Conservation (phyloP, 2,113 vertebrate genomes). For the Mandrillus leucophaeus region DNA sequence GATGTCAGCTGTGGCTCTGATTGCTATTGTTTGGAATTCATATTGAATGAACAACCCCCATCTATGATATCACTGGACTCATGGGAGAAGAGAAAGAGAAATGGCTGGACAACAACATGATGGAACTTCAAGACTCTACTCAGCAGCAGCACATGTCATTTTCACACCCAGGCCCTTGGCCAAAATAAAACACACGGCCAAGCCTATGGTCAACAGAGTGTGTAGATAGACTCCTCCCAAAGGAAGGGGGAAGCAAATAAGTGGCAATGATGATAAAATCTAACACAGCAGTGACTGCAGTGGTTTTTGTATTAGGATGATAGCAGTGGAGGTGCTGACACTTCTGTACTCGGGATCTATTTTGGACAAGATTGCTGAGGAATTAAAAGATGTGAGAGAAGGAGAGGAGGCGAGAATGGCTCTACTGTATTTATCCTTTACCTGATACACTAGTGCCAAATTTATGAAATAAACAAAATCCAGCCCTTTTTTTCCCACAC, state of each 20-base stretch:
- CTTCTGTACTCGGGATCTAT: background rate
- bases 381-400: background rate
- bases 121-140: background rate
- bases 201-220: background rate
- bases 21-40: background rate
- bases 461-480: slow-evolving; percentile 6
- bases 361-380: background rate
- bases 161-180: background rate
- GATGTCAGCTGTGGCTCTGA: background rate
- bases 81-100: background rate
- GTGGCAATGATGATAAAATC: background rate
- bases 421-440: background rate
- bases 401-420: background rate
- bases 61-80: background rate
- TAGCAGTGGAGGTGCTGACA: background rate
- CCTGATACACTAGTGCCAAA: background rate
- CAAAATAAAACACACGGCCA: background rate
- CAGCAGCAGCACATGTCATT: background rate
- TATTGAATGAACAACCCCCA: background rate
- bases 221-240: background rate
- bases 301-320: background rate
- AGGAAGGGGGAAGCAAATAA: background rate
- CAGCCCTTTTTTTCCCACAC: background rate
- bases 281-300: background rate
- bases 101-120: background rate